phyloP scores from a whole-genome alignment of 2,113 vertebrate genomes.

The Aptenodytes patagonicus region DNA sequence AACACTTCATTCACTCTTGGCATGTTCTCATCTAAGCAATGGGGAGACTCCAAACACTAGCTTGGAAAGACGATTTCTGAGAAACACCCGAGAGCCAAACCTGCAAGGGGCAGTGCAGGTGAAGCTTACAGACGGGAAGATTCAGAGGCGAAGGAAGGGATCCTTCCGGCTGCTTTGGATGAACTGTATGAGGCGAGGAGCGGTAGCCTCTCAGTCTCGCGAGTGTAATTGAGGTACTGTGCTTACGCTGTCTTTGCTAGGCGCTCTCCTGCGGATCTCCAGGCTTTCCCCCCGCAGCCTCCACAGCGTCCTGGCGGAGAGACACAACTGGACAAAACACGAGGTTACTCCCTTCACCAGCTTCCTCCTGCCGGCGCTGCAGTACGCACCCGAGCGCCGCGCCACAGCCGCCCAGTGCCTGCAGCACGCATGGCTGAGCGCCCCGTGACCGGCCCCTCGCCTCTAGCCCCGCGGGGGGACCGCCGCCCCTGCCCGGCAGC shows the following conservation, averaged over 20 bases:
- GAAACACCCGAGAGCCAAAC: not conserved
- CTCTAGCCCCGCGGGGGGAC: too few relatives aligned
- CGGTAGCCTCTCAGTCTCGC: accelerated
- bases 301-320: conserved; percentile 75
- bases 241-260: conserved; percentile 38
- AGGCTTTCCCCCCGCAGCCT: conserved; percentile 75
- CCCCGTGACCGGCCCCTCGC: not conserved
- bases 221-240: not conserved
- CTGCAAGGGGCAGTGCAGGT: not conserved
- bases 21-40: accelerated
- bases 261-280: conserved; percentile 74
- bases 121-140: not conserved
- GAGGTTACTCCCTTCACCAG: conserved; percentile 69
- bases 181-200: accelerated
- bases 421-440: conserved; percentile 78
- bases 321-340: conserved; percentile 72
- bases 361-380: conserved; percentile 80
- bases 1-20: not conserved
- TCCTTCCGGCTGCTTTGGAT: not conserved
- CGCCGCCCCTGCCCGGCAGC: not conserved
- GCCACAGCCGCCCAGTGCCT: conserved; percentile 80
- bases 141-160: accelerated
- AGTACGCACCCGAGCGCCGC: conserved; percentile 75
- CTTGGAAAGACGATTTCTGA: not conserved
- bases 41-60: too few relatives aligned